Conservation (phyloP, 2,797 vertebrate species). For the Oreortyx pictus region DNA sequence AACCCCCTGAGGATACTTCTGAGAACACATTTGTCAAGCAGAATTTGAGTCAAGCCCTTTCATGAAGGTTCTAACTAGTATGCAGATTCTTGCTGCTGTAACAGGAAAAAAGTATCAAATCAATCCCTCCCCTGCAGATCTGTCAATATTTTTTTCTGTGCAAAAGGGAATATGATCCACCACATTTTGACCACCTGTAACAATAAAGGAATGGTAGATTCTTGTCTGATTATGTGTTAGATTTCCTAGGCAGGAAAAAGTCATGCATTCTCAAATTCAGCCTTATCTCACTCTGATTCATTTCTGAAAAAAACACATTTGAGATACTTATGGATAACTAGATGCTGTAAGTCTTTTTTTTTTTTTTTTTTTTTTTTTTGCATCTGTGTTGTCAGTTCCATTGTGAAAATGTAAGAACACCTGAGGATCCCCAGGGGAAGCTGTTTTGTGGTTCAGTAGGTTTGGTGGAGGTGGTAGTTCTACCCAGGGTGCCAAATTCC, state of each 20-base stretch:
- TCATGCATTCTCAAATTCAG: not conserved
- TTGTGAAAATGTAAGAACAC: not conserved
- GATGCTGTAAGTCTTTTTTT: not conserved
- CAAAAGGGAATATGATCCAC: not conserved
- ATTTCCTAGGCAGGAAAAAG: not conserved
- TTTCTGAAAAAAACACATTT: not conserved
- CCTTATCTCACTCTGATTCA: not conserved
- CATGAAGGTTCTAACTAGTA: not conserved
- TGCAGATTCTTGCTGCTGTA: not conserved
- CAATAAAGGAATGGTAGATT: not conserved
- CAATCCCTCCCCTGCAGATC: not conserved
- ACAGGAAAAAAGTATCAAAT: not conserved
- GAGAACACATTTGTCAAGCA: not conserved
- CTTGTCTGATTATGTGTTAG: not conserved
- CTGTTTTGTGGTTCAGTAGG: not conserved
- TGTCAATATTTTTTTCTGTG: not conserved
- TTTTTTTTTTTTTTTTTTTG: too few relatives aligned
- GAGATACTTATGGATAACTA: not conserved
- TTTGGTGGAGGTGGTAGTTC: not conserved
- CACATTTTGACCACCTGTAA: not conserved
- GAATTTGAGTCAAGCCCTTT: not conserved
- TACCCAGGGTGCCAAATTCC: not conserved
- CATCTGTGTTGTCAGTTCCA: slow-evolving; percentile 5
- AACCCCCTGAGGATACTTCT: not conserved
- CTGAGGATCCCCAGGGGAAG: not conserved